Evolutionary conservation across 1,140 invertebrate genomes (phyloP), one percentile per base, ranked within the genome.

Genomic region (Rhopalosiphum padi): DNA sequence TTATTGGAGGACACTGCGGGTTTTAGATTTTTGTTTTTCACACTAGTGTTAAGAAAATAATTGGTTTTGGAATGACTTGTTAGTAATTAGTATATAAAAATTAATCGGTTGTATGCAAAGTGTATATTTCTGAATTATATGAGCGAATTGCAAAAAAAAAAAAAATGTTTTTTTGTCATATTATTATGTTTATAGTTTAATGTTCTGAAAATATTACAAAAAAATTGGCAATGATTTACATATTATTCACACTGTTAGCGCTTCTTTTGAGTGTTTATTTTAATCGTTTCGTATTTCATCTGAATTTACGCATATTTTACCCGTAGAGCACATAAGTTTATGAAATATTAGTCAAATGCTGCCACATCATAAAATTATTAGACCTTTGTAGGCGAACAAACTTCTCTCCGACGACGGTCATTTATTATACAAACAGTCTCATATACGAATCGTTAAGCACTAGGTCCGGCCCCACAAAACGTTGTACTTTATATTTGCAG

Each of bases 361-460:
- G 53, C 37, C 41, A 53, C 35, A 51, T 92, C 68, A n/a, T 77
- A 51, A 83, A 83, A 83, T 92, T 48, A 92, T 92, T 92, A 83
- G 60, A 92, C 91, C n/a, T 53, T 43, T 43, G 41, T 90, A 68
- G 48, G n/a, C 82, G 25, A 93, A 83, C 68, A 93, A 93, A 93
- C 91, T 93, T 93, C 48, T 51, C n/a, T 92, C 37, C 25, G 46
- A 53, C 82, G 48, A 93, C 43, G 91, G 35, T 41, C 91, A 93
- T 93, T 93, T 93, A 53, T 93, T 93, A 93, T 23, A 82, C 9
- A 83, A 48, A 82, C 48, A 53, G 82, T 86, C 77, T 51, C 91
- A 86, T 86, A 43, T 85, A 93, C 35, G 82, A 82, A 86, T 86
- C 91, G 91, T 93, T 93, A 93, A 93, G 91, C 82, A 83, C 82